These are phyloP conservation scores for Pangasius macronema DNA, from an alignment of 2,797 vertebrate genomes.

Conservation along the genomic window DNA sequence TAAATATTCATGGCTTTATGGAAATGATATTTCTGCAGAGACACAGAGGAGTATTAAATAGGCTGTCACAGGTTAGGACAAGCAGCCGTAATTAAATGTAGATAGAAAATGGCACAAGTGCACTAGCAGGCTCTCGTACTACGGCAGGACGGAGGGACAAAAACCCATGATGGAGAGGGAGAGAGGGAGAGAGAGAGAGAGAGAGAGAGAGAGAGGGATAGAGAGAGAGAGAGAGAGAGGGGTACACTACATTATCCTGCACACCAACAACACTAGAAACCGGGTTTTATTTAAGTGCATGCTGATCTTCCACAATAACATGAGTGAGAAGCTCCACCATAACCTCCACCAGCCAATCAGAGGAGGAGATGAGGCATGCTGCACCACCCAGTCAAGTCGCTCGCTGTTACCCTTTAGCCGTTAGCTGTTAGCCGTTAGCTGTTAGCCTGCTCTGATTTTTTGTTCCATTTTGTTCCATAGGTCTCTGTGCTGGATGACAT, in stretches of 20 bases:
- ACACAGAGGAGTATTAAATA: conserved; percentile 35
- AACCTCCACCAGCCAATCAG: too few relatives aligned
- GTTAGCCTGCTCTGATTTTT: too few relatives aligned
- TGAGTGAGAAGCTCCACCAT: too few relatives aligned
- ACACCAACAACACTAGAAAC: not conserved
- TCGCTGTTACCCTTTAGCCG: too few relatives aligned
- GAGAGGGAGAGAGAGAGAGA: not conserved
- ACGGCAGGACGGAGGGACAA: not conserved
- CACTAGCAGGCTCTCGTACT: not conserved
- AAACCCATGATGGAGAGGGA: not conserved
- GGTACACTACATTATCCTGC: not conserved
- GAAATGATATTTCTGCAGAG: conserved; percentile 51
- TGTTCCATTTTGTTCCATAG: not conserved
- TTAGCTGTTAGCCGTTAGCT: too few relatives aligned
- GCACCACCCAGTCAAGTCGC: not conserved
- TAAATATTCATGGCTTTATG: conserved; percentile 51
- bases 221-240: not conserved
- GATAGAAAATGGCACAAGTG: conserved; percentile 35
- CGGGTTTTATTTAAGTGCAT: not conserved
- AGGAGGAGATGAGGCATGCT: not conserved
- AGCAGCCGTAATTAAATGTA: conserved; percentile 44
- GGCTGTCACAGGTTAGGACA: conserved; percentile 45
- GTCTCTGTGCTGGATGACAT: not conserved
- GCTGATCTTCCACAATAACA: not conserved
- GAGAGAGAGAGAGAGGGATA: not conserved